A percentile compares a stretch with the other conserved stretches of the same genome.
phyloP scores from a whole-genome alignment of 2,797 vertebrate species.

The Spinibarbus caldwelli region DNA sequence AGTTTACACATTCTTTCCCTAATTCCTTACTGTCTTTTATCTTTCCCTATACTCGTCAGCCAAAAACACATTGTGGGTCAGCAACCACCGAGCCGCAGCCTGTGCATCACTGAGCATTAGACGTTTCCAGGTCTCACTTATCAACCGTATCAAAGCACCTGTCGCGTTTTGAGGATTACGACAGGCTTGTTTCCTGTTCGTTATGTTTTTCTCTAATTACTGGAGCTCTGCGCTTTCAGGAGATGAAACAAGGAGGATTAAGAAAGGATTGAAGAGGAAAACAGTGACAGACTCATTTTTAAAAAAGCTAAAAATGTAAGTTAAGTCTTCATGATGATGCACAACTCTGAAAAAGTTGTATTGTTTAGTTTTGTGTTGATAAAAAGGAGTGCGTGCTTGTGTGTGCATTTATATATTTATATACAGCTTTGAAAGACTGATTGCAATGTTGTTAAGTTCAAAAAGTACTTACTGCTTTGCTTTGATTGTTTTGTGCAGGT shows the following conservation, averaged over 20 bases:
- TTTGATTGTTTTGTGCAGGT: slow-evolving; percentile 70
- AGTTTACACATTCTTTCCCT: slow-evolving; percentile 12
- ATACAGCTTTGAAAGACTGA: neutral
- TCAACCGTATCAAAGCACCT: slow-evolving; percentile 45
- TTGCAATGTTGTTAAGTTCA: neutral
- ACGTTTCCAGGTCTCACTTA: slow-evolving; percentile 34
- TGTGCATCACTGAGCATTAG: slow-evolving; percentile 25
- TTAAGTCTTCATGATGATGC: neutral
- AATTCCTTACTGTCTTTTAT: slow-evolving; percentile 7
- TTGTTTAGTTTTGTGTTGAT: slow-evolving; percentile 16
- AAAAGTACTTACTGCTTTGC: slow-evolving; percentile 64
- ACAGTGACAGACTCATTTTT: slow-evolving; percentile 5
- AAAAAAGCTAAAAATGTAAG: slow-evolving; percentile 3
- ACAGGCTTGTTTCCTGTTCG: slow-evolving; percentile 31
- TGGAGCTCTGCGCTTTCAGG: slow-evolving; percentile 9
- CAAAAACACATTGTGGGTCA: slow-evolving; percentile 45
- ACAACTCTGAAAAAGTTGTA: neutral
- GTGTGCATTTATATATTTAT: neutral
- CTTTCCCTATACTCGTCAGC: neutral
- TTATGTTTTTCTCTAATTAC: slow-evolving; percentile 43
- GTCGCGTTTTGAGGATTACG: slow-evolving; percentile 35
- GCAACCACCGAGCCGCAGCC: neutral
- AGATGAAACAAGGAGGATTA: slow-evolving; percentile 44
- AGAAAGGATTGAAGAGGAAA: slow-evolving; percentile 11
- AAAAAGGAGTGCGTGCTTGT: neutral